Evolutionary conservation across 1,140 invertebrate species (phyloP).

Genomic region (Drosophila bifasciata): DNA sequence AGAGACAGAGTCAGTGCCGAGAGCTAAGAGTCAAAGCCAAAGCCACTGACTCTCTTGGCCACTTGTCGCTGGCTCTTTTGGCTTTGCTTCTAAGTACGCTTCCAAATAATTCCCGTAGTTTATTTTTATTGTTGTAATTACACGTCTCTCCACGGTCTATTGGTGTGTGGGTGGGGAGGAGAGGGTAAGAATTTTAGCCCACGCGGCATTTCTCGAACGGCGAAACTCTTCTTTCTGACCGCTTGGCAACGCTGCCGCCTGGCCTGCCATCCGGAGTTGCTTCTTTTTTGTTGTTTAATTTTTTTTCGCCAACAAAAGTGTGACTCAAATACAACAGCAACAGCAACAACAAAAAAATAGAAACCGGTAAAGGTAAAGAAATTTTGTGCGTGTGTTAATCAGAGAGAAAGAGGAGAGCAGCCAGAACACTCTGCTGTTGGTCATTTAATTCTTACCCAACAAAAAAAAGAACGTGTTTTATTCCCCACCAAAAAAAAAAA

Average conservation of each 20-base stretch:
- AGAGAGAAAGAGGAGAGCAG: conserved; percentile 29
- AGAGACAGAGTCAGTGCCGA: background rate
- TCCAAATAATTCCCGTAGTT: conserved; percentile 78
- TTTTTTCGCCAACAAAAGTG: conserved; percentile 43
- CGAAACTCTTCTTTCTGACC: conserved; percentile 26
- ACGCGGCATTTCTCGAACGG: conserved; percentile 24
- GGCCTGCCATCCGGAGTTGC: conserved; percentile 1
- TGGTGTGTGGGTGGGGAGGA: conserved; percentile 11
- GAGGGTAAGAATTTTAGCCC: conserved; percentile 8
- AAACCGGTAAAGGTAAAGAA: conserved; percentile 77
- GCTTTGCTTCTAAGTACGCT: conserved; percentile 63
- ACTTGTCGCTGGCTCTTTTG: conserved; percentile 60
- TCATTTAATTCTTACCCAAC: conserved; percentile 2
- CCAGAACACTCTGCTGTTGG: conserved; percentile 6
- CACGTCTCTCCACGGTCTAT: conserved; percentile 44
- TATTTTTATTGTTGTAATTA: conserved; percentile 82
- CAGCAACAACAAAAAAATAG: conserved; percentile 24
- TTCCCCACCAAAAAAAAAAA: conserved; percentile 23
- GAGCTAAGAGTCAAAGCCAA: background rate
- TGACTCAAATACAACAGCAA: conserved; percentile 38
- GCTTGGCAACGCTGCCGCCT: background rate
- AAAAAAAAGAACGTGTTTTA: conserved; percentile 65
- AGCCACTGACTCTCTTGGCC: conserved; percentile 37
- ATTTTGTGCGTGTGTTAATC: conserved; percentile 75
- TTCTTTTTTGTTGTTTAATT: conserved; percentile 4